These are phyloP conservation scores for Macropis europaea DNA, from an alignment of 2,888 invertebrate species.

Conservation along the genomic window DNA sequence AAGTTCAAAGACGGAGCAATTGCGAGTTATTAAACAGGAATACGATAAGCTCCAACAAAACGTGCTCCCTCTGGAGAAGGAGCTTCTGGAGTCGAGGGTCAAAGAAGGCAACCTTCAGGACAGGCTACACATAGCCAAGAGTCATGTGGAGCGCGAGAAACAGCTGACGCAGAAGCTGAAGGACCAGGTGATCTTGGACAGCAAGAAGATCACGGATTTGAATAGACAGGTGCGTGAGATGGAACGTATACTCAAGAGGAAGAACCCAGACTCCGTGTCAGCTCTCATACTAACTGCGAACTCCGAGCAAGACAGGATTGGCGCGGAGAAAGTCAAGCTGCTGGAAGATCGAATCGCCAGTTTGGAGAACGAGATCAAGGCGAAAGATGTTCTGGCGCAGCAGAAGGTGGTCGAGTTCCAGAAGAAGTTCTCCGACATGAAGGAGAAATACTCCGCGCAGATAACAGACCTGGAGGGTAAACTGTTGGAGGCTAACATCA, in stretches of 20 bases:
- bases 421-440: slow-evolving; percentile 89
- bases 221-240: slow-evolving; percentile 91
- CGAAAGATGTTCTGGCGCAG: slow-evolving; percentile 87
- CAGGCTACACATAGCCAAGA: slow-evolving; percentile 70
- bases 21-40: slow-evolving; percentile 69
- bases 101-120: slow-evolving; percentile 70
- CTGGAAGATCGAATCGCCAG: slow-evolving; percentile 87
- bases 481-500: slow-evolving; percentile 60
- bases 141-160: slow-evolving; percentile 76
- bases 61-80: slow-evolving; percentile 73
- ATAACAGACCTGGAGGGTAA: slow-evolving; percentile 72
- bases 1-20: slow-evolving; percentile 74
- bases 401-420: slow-evolving; percentile 87
- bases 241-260: slow-evolving; percentile 89
- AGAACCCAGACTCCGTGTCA: slow-evolving; percentile 91
- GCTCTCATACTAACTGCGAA: slow-evolving; percentile 83
- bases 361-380: slow-evolving; percentile 86
- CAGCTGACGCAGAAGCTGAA: slow-evolving; percentile 74
- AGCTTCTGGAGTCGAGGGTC: slow-evolving; percentile 71
- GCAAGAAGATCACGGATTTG: slow-evolving; percentile 86
- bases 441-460: slow-evolving; percentile 88
- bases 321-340: slow-evolving; percentile 80
- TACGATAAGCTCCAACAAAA: slow-evolving; percentile 72
- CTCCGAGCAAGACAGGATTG: slow-evolving; percentile 73
- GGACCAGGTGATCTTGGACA: slow-evolving; percentile 77